A percentile compares a stretch with the other conserved stretches of the same genome.
phyloP scores from a whole-genome alignment of 1,140 invertebrate genomes.

The Bicyclus anynana region DNA sequence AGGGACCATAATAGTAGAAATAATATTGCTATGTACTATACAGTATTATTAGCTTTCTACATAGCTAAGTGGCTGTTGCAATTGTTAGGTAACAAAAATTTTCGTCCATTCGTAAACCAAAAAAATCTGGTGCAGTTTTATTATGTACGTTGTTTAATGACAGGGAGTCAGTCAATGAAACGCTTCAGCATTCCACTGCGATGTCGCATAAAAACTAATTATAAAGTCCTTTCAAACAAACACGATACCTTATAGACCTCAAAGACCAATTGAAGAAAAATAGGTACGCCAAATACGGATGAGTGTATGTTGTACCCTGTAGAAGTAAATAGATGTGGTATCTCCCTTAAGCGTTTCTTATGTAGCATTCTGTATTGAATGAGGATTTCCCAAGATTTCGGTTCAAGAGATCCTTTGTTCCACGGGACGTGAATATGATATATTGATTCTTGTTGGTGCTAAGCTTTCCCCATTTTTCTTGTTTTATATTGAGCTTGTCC shows the following conservation, averaged over 20 bases:
- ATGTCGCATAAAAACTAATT: too few species aligned
- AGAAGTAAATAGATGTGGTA: conserved; percentile 3
- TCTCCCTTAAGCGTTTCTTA: conserved; percentile 6
- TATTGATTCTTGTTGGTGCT: conserved; percentile 7
- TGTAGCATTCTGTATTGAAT: conserved; percentile 11
- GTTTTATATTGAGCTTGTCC: neutral
- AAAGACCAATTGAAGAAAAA: neutral
- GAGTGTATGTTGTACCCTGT: neutral
- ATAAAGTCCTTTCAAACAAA: too few species aligned
- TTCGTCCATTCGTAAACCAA: too few species aligned
- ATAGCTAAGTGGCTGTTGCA: too few species aligned
- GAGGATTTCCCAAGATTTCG: conserved; percentile 11
- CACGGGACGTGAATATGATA: conserved; percentile 8
- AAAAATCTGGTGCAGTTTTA: too few species aligned
- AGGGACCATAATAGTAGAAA: too few species aligned
- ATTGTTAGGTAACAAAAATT: too few species aligned
- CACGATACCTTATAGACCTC: neutral
- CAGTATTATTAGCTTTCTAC: too few species aligned
- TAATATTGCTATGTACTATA: too few species aligned
- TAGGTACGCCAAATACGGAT: neutral
- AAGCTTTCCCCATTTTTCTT: conserved; percentile 2
- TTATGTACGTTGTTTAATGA: too few species aligned
- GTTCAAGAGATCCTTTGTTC: conserved; percentile 7
- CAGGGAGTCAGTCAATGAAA: too few species aligned
- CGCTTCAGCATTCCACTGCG: too few species aligned